Evolutionary conservation across 2,888 invertebrate species (phyloP).

Genomic region (Linnaemya tessellans): DNA sequence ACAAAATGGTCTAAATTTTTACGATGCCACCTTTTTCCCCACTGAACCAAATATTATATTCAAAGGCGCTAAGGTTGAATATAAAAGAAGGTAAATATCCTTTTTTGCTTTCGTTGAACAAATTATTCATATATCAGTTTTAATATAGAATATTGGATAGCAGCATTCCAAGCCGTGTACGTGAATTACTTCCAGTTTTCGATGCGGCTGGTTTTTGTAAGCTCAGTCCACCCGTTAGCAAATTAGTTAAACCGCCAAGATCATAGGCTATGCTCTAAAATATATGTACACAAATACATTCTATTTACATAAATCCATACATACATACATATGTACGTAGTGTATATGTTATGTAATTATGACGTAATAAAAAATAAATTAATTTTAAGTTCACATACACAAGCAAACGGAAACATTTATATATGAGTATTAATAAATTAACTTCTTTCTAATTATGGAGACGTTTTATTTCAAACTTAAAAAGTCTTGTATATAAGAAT

Average conservation of each 20-base stretch:
- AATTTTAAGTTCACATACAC: background rate
- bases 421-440: background rate
- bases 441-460: background rate
- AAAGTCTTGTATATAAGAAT: too few relatives aligned
- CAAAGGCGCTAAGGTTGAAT: slow-evolving; percentile 86
- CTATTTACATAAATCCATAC: background rate
- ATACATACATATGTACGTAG: background rate
- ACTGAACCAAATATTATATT: slow-evolving; percentile 90
- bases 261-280: slow-evolving; percentile 73
- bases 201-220: slow-evolving; percentile 93
- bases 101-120: background rate
- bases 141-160: slow-evolving; percentile 87
- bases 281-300: background rate
- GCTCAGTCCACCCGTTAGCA: slow-evolving; percentile 91
- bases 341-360: background rate
- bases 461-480: background rate
- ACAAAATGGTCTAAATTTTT: slow-evolving; percentile 93
- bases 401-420: slow-evolving; percentile 1
- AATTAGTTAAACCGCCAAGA: slow-evolving; percentile 87
- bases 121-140: background rate
- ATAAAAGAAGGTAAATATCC: slow-evolving; percentile 81
- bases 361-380: background rate
- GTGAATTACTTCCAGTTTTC: slow-evolving; percentile 91
- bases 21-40: slow-evolving; percentile 94
- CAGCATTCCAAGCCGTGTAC: slow-evolving; percentile 87